Base-by-base conservation (phyloP, 2,888 invertebrate genomes). In the Caenorhabditis sulstoni region DNA sequence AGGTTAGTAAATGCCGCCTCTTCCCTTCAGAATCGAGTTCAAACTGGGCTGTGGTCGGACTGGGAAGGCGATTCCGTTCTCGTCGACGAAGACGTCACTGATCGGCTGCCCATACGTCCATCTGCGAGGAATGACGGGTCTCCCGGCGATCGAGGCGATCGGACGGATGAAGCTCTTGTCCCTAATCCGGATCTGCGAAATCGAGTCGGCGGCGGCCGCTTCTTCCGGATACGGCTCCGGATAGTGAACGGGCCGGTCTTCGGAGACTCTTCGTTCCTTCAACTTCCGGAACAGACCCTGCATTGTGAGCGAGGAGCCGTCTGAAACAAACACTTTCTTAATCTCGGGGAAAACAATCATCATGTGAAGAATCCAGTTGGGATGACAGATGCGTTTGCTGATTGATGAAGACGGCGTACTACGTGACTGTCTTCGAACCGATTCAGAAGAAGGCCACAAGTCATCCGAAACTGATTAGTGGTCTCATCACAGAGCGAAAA, bases 101-200 rank as follows among this genome's bases (percentile, higher is more conserved):
- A 78, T 78, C 4, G 20, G 64, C 44, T 66, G 61, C 8, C 70
- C 77, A 35, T 65, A 65, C 0, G 71, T 78, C 77, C 77, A 78
- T 16, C 77, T 65, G 18, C 77, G 70, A 12, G 77, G 77, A 57
- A 78, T 78, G 11, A 77, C 76, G 9, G 67, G 71, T 64, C 71
- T 53, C 1, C 77, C 77, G 16, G 59, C 77, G 20, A 78, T 45
- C 9, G 65, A 71, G 8, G 61, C 77, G 20, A 78, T 52, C 18
- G 77, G 62, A 16, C 77, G 29, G 16, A 78, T 66, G 44, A 71
- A 78, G 41, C 71, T 71, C 18, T 71, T 71, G 57, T 71, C 71
- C 0, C 22, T 16, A 11, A 64, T 57, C 3, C 39, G 22, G 22
- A 71, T 71, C 57, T 35, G 47, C 3, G 71, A 71, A 4, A 71